Conservation (phyloP, 2,888 invertebrate genomes). For the Nasonovia ribisnigri region DNA sequence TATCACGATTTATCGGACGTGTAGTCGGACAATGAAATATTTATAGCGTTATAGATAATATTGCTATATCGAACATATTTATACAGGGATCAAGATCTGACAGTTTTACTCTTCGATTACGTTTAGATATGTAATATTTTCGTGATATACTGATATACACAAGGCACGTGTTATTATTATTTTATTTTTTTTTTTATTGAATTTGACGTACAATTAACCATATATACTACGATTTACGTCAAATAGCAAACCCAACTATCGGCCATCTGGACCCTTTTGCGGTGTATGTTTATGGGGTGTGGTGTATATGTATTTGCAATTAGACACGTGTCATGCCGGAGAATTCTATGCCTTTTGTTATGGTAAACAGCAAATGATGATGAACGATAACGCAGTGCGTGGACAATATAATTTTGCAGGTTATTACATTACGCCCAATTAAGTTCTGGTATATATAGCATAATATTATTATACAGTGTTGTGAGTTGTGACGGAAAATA, state of each 20-base stretch:
- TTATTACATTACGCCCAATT: slow-evolving; percentile 64
- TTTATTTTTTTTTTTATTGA: background rate
- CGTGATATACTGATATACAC: background rate
- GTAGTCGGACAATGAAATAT: background rate
- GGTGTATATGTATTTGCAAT: slow-evolving; percentile 33
- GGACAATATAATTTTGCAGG: slow-evolving; percentile 51
- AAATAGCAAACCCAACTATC: slow-evolving; percentile 11
- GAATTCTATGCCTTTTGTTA: slow-evolving; percentile 55
- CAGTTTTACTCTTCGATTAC: background rate
- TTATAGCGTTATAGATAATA: background rate
- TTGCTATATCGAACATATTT: background rate
- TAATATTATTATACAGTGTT: slow-evolving; percentile 18
- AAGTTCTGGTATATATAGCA: slow-evolving; percentile 23
- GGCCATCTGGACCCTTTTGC: slow-evolving; percentile 53
- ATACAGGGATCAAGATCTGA: background rate
- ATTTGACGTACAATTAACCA: background rate
- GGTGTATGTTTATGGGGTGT: slow-evolving; percentile 26
- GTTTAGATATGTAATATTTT: background rate
- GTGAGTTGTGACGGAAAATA: slow-evolving; percentile 43
- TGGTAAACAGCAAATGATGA: slow-evolving; percentile 63
- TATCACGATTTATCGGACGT: background rate
- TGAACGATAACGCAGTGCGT: slow-evolving; percentile 43
- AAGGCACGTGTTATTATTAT: background rate
- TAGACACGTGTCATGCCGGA: slow-evolving; percentile 56
- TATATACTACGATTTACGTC: background rate